phyloP scores from a whole-genome alignment of 2,888 invertebrate genomes.

The Agonum fuliginosum region DNA sequence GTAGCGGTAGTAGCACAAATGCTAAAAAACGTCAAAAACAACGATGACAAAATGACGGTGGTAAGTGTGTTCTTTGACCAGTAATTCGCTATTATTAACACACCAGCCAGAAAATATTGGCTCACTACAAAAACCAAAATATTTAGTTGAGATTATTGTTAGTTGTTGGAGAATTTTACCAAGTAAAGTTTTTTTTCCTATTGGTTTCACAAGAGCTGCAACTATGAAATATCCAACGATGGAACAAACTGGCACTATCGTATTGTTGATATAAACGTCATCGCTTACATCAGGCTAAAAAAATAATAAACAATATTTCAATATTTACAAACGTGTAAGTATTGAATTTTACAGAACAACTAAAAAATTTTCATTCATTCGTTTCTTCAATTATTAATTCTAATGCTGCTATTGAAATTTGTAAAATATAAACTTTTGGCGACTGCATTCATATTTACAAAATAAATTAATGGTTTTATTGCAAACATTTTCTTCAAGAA shows the following conservation, averaged over 20 bases:
- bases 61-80: conserved; percentile 73
- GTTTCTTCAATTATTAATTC: too few relatives aligned
- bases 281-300: conserved; percentile 46
- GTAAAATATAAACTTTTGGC: too few relatives aligned
- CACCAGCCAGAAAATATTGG: conserved; percentile 67
- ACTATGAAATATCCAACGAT: conserved; percentile 78
- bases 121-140: conserved; percentile 64
- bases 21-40: conserved; percentile 74
- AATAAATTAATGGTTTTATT: too few relatives aligned
- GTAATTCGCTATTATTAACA: conserved; percentile 74
- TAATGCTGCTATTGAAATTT: too few relatives aligned
- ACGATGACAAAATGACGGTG: conserved; percentile 75
- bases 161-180: conserved; percentile 66
- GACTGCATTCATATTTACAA: too few relatives aligned
- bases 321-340: too few relatives aligned
- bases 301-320: not conserved
- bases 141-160: not conserved
- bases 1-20: conserved; percentile 76
- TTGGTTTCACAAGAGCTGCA: conserved; percentile 72
- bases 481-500: too few relatives aligned
- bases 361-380: too few relatives aligned
- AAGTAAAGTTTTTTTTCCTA: conserved; percentile 73
- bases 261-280: conserved; percentile 78
- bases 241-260: conserved; percentile 78
- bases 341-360: too few relatives aligned